Conservation (phyloP, 2,888 invertebrate species). For the Timandra comae region DNA sequence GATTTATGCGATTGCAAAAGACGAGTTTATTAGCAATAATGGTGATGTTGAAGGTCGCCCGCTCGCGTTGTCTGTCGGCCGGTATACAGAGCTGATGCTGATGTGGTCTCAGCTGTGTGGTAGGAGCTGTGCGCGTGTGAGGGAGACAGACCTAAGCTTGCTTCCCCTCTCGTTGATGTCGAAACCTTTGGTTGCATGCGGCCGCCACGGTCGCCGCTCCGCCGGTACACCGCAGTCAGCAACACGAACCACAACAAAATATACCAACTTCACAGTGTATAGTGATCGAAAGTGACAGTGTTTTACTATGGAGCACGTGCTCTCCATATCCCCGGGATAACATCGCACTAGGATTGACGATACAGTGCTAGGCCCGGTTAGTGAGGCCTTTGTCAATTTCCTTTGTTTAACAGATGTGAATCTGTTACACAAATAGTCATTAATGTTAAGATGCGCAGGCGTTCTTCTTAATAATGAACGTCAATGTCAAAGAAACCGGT, state of each 20-base stretch:
- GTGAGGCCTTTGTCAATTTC: constrained; percentile 9
- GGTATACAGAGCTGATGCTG: constrained; percentile 36
- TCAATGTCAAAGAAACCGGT: constrained; percentile 33
- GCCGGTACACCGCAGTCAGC: constrained; percentile 34
- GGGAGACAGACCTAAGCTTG: constrained; percentile 41
- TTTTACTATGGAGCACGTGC: constrained; percentile 42
- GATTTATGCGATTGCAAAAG: constrained; percentile 61
- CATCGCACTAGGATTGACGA: constrained; percentile 3
- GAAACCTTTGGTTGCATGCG: constrained; percentile 63
- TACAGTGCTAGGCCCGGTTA: constrained; percentile 13
- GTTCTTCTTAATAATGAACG: constrained; percentile 10
- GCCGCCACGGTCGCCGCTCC: constrained; percentile 29
- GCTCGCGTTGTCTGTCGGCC: constrained; percentile 34
- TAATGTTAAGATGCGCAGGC: constrained; percentile 14
- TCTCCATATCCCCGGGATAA: constrained; percentile 30
- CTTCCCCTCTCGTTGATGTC: constrained; percentile 53
- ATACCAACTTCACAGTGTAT: constrained; percentile 31
- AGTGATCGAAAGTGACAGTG: constrained; percentile 62
- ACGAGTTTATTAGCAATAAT: constrained; percentile 65
- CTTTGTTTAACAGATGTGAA: constrained; percentile 1
- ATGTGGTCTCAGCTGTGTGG: constrained; percentile 31
- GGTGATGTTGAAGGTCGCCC: constrained; percentile 65
- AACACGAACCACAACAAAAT: constrained; percentile 45
- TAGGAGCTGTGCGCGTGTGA: constrained; percentile 29
- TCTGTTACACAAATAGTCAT: constrained; percentile 3